Evolutionary conservation across 2,113 vertebrate species (phyloP), one percentile per base, ranked within the genome.

Genomic region (Muscicapa adusta): DNA sequence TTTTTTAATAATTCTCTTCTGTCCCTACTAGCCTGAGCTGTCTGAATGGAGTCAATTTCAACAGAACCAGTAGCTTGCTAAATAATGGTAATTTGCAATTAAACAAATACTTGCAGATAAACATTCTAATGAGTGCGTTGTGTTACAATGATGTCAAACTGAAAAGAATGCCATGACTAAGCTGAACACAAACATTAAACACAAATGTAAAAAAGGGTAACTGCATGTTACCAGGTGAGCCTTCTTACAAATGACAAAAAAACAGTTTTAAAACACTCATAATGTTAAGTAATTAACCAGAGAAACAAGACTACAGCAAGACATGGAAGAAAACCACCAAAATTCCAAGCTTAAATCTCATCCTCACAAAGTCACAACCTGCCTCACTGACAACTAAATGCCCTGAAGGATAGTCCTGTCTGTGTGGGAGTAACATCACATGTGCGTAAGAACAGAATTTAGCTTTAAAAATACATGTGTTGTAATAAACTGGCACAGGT

Each of bases 51-150:
- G 36, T 45, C 4, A 28, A 33, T 58, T 76, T 73, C 50, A 77
- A 34, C 29, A 80, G 28, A 68, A 67, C 16, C 33, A 42, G 23
- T 1, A 80, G 33, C 24, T 28, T 72, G 38, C 20, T 76, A 65
- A 81, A 66, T 68, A 40, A 83, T 0, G 0, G 50, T 33, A 93
- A 95, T 66, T 50, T n/a, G 22, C 66, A 72, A 67, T 1, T 45
- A 84, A 85, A 81, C 63, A 91, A 94, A 68, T 56, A 63, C 28
- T 74, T 60, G 48, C 31, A 78, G 40, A 81, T 71, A 60, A 75
- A 53, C 8, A 72, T 1, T n/a, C 42, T 62, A 89, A 83, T 5
- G 3, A 76, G 12, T 11, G 8, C 14, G 40, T 2, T 68, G 48
- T 56, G 62, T 23, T 54, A 62, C 31, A 54, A 51, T 1, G 1